Conservation (phyloP, 2,113 vertebrate genomes). For the Zosterops pallidus region DNA sequence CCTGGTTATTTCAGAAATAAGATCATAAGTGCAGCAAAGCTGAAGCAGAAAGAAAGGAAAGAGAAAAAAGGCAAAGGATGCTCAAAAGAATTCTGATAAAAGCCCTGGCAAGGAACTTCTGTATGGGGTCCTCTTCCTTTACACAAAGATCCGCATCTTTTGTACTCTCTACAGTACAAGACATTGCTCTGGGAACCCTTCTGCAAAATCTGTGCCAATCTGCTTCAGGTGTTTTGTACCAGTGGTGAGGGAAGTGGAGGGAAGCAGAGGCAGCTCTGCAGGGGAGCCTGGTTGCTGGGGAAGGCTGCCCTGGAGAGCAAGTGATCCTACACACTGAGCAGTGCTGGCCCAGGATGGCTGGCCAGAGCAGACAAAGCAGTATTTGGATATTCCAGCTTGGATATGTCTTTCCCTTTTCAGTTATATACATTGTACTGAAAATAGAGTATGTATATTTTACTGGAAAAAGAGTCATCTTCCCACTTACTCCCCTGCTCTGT, state of each 20-base stretch:
- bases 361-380: background rate
- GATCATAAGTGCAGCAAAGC: constrained; percentile 1
- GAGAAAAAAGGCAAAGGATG: constrained; percentile 6
- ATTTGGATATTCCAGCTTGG: background rate
- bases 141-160: background rate
- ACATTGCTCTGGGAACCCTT: background rate
- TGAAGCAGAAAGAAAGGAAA: background rate
- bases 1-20: constrained; percentile 25
- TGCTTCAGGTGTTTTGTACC: background rate
- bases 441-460: background rate
- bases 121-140: background rate
- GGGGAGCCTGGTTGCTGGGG: background rate
- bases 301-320: background rate
- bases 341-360: background rate
- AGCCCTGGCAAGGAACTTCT: background rate
- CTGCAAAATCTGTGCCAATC: background rate
- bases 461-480: background rate
- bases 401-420: background rate
- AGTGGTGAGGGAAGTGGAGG: background rate
- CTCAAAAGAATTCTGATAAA: background rate
- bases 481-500: background rate
- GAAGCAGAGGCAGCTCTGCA: background rate
- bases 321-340: rapidly evolving
- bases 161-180: background rate
- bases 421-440: background rate